These are phyloP conservation scores for Agonopterix heracliana DNA, from an alignment of 2,888 invertebrate species.

Conservation along the genomic window DNA sequence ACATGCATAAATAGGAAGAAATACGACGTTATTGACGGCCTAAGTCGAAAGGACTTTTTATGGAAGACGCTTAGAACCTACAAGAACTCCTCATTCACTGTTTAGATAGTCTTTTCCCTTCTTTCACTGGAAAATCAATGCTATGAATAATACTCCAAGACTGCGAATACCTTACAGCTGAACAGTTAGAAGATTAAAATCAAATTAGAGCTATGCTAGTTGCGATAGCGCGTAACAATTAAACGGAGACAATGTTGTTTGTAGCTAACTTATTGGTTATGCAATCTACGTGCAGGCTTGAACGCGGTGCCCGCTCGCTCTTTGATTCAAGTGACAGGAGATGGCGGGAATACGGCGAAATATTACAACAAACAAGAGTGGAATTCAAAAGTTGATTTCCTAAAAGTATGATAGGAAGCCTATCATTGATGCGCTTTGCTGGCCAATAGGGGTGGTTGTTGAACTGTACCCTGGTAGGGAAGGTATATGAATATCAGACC, in stretches of 20 bases:
- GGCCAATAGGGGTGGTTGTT: neutral
- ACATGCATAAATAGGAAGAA: no score
- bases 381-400: neutral
- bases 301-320: neutral
- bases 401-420: neutral
- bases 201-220: neutral
- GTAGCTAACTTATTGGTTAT: slow-evolving; percentile 1
- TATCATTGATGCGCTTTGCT: neutral
- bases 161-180: no score
- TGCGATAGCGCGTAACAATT: slow-evolving; percentile 1
- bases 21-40: no score
- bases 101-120: no score
- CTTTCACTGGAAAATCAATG: no score
- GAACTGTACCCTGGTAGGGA: no score
- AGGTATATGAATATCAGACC: no score
- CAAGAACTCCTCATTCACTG: no score
- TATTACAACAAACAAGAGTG: neutral
- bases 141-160: no score
- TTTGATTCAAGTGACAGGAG: neutral
- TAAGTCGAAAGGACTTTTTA: no score
- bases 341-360: neutral
- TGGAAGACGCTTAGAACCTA: no score
- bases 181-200: neutral
- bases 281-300: neutral
- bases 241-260: neutral